Conservation (phyloP, 2,113 vertebrate genomes). For the Monopterus albus region DNA sequence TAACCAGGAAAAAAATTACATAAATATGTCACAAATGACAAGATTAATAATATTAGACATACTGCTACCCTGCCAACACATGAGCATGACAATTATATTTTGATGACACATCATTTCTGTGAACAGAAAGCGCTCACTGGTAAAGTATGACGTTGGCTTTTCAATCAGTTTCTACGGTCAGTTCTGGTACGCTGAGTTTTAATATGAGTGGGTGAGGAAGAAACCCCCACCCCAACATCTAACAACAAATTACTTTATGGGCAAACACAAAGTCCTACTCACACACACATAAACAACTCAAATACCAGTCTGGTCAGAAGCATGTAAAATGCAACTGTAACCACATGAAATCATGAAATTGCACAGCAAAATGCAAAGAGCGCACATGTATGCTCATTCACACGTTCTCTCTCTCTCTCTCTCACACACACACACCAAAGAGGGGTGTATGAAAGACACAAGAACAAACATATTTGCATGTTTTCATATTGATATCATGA, state of each 20-base stretch:
- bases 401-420: neutral
- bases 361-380: neutral
- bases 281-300: neutral
- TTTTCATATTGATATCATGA: too few species aligned
- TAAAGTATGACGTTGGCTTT: neutral
- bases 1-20: neutral
- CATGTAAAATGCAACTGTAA: neutral
- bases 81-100: neutral
- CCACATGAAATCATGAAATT: conserved; percentile 11
- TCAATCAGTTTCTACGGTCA: neutral
- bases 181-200: neutral
- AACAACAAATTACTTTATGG: too few species aligned
- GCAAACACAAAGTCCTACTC: neutral
- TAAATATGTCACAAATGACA: neutral
- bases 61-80: too few species aligned
- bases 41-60: neutral
- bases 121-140: neutral
- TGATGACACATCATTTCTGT: conserved; percentile 16
- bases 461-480: too few species aligned
- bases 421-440: neutral
- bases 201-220: neutral
- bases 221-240: neutral
- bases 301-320: neutral
- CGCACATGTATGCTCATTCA: neutral
- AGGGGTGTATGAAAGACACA: too few species aligned